phyloP scores from a whole-genome alignment of 64 coral and sea anemone genomes.

The Porites australiensis region DNA sequence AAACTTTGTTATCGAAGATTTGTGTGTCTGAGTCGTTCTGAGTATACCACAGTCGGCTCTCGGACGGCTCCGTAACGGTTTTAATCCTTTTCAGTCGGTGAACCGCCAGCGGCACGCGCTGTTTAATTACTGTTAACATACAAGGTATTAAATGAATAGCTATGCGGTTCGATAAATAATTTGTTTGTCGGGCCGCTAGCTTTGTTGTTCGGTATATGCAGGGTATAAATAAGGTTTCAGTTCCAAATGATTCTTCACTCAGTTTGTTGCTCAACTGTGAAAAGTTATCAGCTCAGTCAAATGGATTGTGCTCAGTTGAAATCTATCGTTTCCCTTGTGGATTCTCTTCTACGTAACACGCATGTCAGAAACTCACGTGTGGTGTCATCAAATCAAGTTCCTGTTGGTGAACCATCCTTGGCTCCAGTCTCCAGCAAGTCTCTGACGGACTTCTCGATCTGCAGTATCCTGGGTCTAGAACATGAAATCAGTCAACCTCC shows the following conservation, averaged over 20 bases:
- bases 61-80: too few species aligned
- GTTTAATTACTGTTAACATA: too few species aligned
- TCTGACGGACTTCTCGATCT: background rate
- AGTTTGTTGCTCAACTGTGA: too few species aligned
- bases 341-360: background rate
- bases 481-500: background rate
- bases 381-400: background rate
- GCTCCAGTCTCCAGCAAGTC: background rate
- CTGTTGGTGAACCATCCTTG: background rate
- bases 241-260: background rate
- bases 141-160: too few species aligned
- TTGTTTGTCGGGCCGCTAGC: background rate
- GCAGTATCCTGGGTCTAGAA: background rate
- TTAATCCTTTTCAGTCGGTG: too few species aligned
- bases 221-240: background rate
- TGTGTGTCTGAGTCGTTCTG: too few species aligned
- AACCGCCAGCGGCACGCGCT: too few species aligned
- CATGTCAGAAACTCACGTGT: background rate
- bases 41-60: too few species aligned
- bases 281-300: too few species aligned
- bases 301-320: too few species aligned
- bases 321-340: too few species aligned
- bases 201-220: background rate
- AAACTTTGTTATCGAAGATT: too few species aligned
- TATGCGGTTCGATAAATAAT: background rate